These are phyloP conservation scores for Diplosoma virens DNA, from an alignment of 23 tunicate species.

Conservation along the genomic window DNA sequence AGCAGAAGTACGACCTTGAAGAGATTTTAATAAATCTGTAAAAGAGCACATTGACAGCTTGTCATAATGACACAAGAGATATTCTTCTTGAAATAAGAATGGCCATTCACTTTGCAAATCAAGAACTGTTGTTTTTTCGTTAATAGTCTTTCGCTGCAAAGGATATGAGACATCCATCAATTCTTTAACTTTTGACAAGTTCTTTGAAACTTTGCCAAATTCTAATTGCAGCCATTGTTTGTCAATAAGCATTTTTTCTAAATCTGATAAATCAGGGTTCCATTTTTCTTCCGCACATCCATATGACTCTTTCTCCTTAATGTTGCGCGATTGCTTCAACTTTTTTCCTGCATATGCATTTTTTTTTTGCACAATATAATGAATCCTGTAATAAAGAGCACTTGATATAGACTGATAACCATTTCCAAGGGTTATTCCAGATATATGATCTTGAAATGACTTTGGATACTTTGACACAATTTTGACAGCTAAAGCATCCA, in stretches of 20 bases:
- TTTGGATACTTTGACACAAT: slow-evolving; percentile 15
- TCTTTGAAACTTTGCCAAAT: neutral
- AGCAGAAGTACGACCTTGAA: neutral
- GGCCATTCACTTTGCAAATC: slow-evolving; percentile 1
- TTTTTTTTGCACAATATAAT: neutral
- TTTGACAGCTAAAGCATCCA: neutral
- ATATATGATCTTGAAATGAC: slow-evolving; percentile 6
- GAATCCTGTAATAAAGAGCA: neutral
- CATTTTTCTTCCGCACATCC: neutral
- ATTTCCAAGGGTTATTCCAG: neutral
- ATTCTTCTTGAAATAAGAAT: neutral
- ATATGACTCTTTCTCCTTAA: neutral
- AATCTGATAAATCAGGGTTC: neutral
- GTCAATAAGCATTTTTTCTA: no score
- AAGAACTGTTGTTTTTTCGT: neutral
- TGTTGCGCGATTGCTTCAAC: neutral
- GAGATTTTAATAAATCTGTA: neutral
- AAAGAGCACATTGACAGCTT: neutral
- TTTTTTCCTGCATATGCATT: neutral
- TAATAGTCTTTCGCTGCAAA: neutral
- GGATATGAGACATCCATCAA: neutral
- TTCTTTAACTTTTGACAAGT: neutral
- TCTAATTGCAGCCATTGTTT: no score
- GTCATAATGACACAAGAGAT: neutral
- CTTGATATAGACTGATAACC: slow-evolving; percentile 1